Conservation (phyloP, 1,140 invertebrate genomes). For the Drosophila punjabiensis region DNA sequence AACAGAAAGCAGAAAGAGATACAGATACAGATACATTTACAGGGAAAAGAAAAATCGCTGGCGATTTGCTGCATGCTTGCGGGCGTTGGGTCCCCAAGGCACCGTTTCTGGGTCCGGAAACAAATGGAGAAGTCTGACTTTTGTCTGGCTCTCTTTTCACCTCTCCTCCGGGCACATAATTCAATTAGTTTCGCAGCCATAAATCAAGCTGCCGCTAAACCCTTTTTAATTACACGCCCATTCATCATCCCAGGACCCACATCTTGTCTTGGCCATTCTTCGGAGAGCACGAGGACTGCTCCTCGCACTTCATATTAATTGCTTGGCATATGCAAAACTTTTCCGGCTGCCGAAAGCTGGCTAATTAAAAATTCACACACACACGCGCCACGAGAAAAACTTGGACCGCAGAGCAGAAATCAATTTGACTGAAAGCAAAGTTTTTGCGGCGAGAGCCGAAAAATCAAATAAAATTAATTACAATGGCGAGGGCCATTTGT, state of each 20-base stretch:
- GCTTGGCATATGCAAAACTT: conserved; percentile 62
- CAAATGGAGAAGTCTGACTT: conserved; percentile 61
- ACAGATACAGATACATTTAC: conserved; percentile 54
- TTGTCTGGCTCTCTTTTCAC: conserved; percentile 38
- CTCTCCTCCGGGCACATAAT: conserved; percentile 43
- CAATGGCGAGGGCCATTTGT: conserved; percentile 71
- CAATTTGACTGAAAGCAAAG: conserved; percentile 81
- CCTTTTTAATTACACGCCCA: conserved; percentile 78
- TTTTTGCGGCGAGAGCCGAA: conserved; percentile 50
- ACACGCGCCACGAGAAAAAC: conserved; percentile 41
- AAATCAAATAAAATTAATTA: conserved; percentile 84
- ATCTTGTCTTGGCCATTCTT: conserved; percentile 43
- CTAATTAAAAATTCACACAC: conserved; percentile 82
- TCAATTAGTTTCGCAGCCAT: conserved; percentile 72
- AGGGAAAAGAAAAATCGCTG: conserved; percentile 40
- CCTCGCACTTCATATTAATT: conserved; percentile 65
- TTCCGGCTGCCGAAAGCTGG: conserved; percentile 66
- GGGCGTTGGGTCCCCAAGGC: conserved; percentile 27
- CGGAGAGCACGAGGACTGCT: conserved; percentile 14
- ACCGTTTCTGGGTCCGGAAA: conserved; percentile 13
- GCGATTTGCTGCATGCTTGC: conserved; percentile 50
- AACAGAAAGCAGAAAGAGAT: conserved; percentile 10
- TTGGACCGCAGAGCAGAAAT: conserved; percentile 62
- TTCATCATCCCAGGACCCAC: conserved; percentile 58
- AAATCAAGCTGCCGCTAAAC: conserved; percentile 75